phyloP scores from a whole-genome alignment of 2,888 invertebrate species.

The Chrysodeixis includens region DNA sequence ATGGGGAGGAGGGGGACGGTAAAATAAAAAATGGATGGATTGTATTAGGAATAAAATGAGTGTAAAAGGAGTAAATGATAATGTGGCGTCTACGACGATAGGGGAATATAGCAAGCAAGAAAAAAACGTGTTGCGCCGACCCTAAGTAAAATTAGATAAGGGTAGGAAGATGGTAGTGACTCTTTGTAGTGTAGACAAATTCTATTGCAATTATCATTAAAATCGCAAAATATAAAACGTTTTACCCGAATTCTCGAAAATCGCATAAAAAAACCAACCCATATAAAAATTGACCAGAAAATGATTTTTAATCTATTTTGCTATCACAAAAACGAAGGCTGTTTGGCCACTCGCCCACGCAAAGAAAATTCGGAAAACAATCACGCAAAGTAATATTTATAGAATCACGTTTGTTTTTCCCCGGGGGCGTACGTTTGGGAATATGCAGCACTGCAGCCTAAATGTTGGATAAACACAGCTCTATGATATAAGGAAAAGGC shows the following conservation, averaged over 20 bases:
- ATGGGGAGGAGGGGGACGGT: too few species aligned
- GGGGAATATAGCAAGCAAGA: too few species aligned
- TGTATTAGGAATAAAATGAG: too few species aligned
- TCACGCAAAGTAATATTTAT: slow-evolving; percentile 3
- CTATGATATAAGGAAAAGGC: neutral
- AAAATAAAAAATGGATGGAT: too few species aligned
- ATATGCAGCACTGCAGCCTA: slow-evolving; percentile 6
- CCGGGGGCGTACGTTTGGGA: neutral
- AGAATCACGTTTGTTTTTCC: slow-evolving; percentile 3
- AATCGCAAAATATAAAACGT: neutral
- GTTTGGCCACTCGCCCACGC: slow-evolving; percentile 3
- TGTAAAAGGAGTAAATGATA: too few species aligned
- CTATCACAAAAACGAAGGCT: neutral
- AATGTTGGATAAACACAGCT: neutral
- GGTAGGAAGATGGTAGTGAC: too few species aligned
- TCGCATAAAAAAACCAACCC: neutral
- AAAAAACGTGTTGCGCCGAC: too few species aligned
- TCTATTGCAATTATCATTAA: too few species aligned
- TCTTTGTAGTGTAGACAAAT: too few species aligned
- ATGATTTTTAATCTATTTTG: neutral
- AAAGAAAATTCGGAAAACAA: slow-evolving; percentile 3
- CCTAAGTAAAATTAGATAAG: too few species aligned
- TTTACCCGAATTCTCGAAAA: neutral
- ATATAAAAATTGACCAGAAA: neutral
- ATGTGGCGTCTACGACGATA: too few species aligned